phyloP scores from a whole-genome alignment of 1,140 invertebrate species.

The Lethrus apterus region DNA sequence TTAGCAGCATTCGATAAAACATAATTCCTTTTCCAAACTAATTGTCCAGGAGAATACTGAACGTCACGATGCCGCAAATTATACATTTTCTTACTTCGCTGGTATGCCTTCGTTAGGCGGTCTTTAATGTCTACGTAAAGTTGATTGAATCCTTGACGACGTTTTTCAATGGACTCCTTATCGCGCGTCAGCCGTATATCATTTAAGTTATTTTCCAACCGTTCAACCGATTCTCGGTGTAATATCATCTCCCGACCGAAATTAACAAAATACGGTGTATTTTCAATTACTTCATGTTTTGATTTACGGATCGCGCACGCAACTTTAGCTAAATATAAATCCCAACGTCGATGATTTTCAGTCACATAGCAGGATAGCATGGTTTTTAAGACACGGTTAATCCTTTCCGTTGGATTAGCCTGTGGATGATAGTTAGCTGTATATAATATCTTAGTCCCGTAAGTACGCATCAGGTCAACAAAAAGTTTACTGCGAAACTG shows the following conservation, averaged over 20 bases:
- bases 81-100: no score
- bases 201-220: no score
- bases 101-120: no score
- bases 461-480: slow-evolving; percentile 3
- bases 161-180: no score
- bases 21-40: background rate
- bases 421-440: slow-evolving; percentile 2
- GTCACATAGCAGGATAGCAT: background rate
- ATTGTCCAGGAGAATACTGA: background rate
- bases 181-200: no score
- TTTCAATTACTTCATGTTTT: background rate
- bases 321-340: background rate
- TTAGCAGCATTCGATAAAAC: background rate
- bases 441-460: background rate
- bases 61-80: background rate
- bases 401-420: slow-evolving; percentile 15
- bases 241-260: background rate
- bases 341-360: slow-evolving; percentile 2
- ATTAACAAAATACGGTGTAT: background rate
- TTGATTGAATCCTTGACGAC: no score
- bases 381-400: slow-evolving; percentile 37
- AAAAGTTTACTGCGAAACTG: slow-evolving; percentile 31
- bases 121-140: no score
- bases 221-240: background rate
- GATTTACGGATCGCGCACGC: slow-evolving; percentile 4